Evolutionary conservation across 2,797 vertebrate species (phyloP), one percentile per base, ranked within the genome.

Genomic region (Trichosurus vulpecula): DNA sequence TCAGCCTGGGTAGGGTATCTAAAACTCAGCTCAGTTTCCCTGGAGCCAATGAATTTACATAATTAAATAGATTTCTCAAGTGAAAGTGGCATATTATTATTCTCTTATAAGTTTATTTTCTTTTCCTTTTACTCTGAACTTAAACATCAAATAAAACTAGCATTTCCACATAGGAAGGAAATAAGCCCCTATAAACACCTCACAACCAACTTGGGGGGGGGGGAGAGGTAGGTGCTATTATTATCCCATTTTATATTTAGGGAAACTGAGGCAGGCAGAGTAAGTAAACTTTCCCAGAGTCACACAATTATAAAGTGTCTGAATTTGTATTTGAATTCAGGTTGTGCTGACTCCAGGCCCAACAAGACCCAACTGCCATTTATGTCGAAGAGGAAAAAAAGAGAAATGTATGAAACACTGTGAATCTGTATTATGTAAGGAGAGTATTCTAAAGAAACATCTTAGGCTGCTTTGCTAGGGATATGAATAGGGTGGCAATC

Each of bases 61-160:
- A 53, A 74, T 57, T 93, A 54, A 52, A 95, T 35, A 27, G 25
- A 91, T 54, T 54, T 87, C 4, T 91, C 94, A 66, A 74, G 58
- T 35, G 53, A 94, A 94, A 74, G 54, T 52, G 74, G 93, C 53
- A 29, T 52, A 31, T 54, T 90, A 94, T 90, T 55, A 91, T 93
- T 54, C 35, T 87, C 94, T 96, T 90, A 55, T 81, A 94, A 91
- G 91, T 9, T 52, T 55, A 74, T 74, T 81, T 81, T 81, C n/a
- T 90, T 61, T 97, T 58, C 19, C 74, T 47, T 87, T 87, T 87
- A 87, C 11, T 51, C 61, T 74, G 3, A 47, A 87, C 41, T 87
- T 51, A 51, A 51, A 87, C 74, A 87, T 27, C 74, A 51, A 27
- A 51, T 47, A 87, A 35, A 87, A 87, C 8, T 27, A 87, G 10